phyloP scores from a whole-genome alignment of 1,140 invertebrate species.

The Phocides pigmalion region DNA sequence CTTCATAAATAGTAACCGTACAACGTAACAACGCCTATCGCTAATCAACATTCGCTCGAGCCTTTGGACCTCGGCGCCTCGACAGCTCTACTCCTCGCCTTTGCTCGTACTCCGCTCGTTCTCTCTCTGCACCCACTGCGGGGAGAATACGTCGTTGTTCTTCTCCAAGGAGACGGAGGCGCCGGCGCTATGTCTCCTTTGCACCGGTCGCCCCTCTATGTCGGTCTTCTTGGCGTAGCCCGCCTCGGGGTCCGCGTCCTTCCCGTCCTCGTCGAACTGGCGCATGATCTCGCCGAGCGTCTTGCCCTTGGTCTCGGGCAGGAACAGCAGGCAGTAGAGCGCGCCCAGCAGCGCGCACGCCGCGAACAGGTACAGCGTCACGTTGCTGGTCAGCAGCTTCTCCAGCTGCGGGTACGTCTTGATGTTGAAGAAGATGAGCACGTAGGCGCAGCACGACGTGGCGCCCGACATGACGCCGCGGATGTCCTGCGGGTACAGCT shows the following conservation, averaged over 20 bases:
- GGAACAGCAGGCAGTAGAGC: constrained; percentile 86
- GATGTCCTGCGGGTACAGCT: constrained; percentile 88
- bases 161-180: constrained; percentile 68
- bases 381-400: constrained; percentile 85
- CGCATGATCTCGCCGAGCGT: constrained; percentile 91
- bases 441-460: constrained; percentile 88
- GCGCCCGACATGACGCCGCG: constrained; percentile 88
- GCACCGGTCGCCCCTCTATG: constrained; percentile 53
- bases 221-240: constrained; percentile 50
- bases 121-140: constrained; percentile 54
- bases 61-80: constrained; percentile 10
- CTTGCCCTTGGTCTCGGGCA: constrained; percentile 93
- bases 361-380: constrained; percentile 91
- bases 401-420: constrained; percentile 88
- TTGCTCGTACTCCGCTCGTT: constrained; percentile 38
- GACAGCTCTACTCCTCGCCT: not conserved
- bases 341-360: constrained; percentile 87
- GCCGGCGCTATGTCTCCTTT: constrained; percentile 70
- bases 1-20: constrained; percentile 30
- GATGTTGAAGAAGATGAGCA: constrained; percentile 88
- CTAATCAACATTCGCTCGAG: constrained; percentile 5
- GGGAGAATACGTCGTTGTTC: constrained; percentile 46
- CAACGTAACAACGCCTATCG: constrained; percentile 26
- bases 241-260: constrained; percentile 64
- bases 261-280: constrained; percentile 83